Percentiles rank a stretch among this genome's conserved stretches.
Conservation (phyloP, 1,140 invertebrate species). For the Papilio helenus region DNA sequence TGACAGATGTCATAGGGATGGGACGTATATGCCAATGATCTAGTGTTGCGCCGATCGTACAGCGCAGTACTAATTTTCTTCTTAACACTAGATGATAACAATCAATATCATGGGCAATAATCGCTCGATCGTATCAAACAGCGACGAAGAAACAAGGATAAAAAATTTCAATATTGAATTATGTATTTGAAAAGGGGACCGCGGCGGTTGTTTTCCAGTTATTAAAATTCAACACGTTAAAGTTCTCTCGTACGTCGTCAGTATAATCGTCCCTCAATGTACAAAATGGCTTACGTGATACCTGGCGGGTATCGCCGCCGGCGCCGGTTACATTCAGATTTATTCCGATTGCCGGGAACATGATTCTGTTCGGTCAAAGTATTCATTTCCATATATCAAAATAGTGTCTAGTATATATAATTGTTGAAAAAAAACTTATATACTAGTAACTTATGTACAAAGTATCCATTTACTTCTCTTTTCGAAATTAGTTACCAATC, state of each 20-base stretch:
- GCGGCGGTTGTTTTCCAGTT: neutral
- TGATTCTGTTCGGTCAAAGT: neutral
- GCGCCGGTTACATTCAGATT: slow-evolving; percentile 17
- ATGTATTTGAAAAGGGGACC: neutral
- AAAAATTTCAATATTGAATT: slow-evolving; percentile 9
- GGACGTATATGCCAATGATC: too few species aligned
- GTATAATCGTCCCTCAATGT: slow-evolving; percentile 7
- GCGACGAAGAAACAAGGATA: neutral
- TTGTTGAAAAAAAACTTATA: neutral
- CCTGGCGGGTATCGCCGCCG: neutral
- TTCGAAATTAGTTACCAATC: too few species aligned
- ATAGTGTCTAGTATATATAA: neutral
- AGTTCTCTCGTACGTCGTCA: neutral
- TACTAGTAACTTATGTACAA: neutral
- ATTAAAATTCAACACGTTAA: neutral
- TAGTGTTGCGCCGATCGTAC: too few species aligned
- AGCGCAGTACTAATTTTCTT: too few species aligned
- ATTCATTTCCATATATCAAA: neutral
- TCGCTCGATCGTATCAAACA: neutral
- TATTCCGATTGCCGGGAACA: neutral
- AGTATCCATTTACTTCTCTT: too few species aligned
- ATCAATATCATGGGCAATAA: neutral
- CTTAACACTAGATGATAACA: neutral
- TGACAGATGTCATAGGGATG: too few species aligned
- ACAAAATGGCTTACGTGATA: slow-evolving; percentile 24